Percentiles rank a stretch among this genome's conserved stretches.
phyloP scores from a whole-genome alignment of 1,140 invertebrate genomes.

The Platyscapa corneri region DNA sequence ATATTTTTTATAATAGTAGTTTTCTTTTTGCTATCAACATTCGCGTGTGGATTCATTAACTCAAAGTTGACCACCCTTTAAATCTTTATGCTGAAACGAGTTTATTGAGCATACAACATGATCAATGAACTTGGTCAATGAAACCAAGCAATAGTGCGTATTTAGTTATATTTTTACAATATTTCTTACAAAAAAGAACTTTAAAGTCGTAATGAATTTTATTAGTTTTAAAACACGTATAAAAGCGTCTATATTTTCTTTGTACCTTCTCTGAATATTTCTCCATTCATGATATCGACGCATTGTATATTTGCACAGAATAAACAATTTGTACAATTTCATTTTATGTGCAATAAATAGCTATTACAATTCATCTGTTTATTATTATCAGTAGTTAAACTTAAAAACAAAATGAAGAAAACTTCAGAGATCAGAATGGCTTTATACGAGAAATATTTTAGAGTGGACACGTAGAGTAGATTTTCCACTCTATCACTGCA shows the following conservation, averaged over 20 bases:
- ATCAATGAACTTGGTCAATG: not conserved
- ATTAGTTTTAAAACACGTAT: not conserved
- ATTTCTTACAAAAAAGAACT: constrained; percentile 18
- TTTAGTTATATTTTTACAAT: constrained; percentile 30
- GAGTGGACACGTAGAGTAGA: not conserved
- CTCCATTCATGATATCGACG: not conserved
- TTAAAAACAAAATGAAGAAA: not conserved
- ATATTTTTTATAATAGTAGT: constrained; percentile 41
- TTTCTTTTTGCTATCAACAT: not conserved
- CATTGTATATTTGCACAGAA: not conserved
- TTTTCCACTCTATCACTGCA: not conserved
- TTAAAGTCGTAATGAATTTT: constrained; percentile 13
- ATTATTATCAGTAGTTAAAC: not conserved
- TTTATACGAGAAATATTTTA: constrained; percentile 9
- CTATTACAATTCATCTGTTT: not conserved
- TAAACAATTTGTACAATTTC: constrained; percentile 12
- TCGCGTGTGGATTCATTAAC: not conserved
- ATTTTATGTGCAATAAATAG: no score
- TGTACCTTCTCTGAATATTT: not conserved
- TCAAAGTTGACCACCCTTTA: not conserved
- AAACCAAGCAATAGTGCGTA: not conserved
- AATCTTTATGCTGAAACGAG: not conserved
- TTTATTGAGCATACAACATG: not conserved
- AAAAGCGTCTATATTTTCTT: not conserved
- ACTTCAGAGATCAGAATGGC: not conserved